These are phyloP conservation scores for Podargus strigoides DNA, from an alignment of 2,797 vertebrate species.

Conservation along the genomic window DNA sequence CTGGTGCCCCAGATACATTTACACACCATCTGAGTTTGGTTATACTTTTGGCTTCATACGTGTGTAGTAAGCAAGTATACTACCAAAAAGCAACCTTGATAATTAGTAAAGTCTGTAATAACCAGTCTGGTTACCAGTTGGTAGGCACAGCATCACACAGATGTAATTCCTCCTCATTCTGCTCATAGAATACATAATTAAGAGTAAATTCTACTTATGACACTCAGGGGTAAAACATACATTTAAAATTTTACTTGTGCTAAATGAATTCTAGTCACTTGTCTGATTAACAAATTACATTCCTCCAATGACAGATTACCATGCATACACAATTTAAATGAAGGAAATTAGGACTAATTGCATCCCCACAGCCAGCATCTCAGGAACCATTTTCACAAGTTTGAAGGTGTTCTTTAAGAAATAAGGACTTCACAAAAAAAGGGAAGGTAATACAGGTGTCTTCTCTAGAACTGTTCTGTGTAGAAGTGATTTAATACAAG, in stretches of 20 bases:
- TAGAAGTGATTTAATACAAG: background rate
- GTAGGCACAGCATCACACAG: background rate
- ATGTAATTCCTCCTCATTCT: background rate
- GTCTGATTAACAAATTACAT: background rate
- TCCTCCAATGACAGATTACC: background rate
- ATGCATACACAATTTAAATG: background rate
- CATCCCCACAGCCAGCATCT: background rate
- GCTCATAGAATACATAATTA: background rate
- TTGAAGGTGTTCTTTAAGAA: background rate
- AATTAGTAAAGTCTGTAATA: background rate
- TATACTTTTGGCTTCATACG: background rate
- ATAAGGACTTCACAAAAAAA: background rate
- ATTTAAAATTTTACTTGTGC: background rate
- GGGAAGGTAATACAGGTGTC: too few relatives aligned
- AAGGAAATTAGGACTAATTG: background rate
- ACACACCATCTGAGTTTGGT: background rate
- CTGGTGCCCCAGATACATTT: background rate
- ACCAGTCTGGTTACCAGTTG: background rate
- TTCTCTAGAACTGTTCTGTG: too few relatives aligned
- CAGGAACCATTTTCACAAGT: background rate
- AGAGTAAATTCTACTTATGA: background rate
- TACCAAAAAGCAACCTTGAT: background rate
- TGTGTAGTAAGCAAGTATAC: background rate
- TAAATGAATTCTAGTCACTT: background rate
- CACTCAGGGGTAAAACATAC: background rate